Conservation (phyloP, 2,888 invertebrate species). For the Aricia artaxerxes region DNA sequence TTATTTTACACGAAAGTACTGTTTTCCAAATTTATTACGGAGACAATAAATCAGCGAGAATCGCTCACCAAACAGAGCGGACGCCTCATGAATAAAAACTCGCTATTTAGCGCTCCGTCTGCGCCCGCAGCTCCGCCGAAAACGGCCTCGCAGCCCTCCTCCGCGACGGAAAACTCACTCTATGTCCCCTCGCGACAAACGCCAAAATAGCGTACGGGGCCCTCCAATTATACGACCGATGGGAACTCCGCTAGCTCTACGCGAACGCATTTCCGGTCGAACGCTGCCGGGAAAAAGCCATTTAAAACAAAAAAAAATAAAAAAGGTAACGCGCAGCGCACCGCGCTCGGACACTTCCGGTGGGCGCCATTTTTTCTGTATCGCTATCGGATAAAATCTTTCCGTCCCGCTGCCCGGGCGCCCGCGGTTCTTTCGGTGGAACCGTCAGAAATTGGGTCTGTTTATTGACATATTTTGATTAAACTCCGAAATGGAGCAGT, state of each 20-base stretch:
- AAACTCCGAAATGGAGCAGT: slow-evolving; percentile 60
- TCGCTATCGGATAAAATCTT: slow-evolving; percentile 81
- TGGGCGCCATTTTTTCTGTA: slow-evolving; percentile 81
- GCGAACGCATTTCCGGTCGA: slow-evolving; percentile 80
- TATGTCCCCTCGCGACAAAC: slow-evolving; percentile 54
- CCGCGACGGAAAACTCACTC: slow-evolving; percentile 53
- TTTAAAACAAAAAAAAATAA: slow-evolving; percentile 78
- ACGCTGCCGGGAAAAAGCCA: slow-evolving; percentile 79
- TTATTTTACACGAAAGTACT: slow-evolving; percentile 27
- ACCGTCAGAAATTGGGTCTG: slow-evolving; percentile 21
- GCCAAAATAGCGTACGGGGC: slow-evolving; percentile 61
- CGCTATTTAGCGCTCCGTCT: slow-evolving; percentile 75
- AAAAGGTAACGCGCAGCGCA: slow-evolving; percentile 78
- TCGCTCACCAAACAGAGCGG: slow-evolving; percentile 76
- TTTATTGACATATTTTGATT: slow-evolving; percentile 41
- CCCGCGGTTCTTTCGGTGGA: slow-evolving; percentile 62
- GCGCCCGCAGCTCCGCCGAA: slow-evolving; percentile 58
- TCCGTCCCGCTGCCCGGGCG: slow-evolving; percentile 78
- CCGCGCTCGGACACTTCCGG: slow-evolving; percentile 80
- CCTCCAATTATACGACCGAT: slow-evolving; percentile 62
- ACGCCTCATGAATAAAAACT: slow-evolving; percentile 80
- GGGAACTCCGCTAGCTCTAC: slow-evolving; percentile 68
- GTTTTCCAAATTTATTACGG: slow-evolving; percentile 71
- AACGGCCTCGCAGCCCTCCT: slow-evolving; percentile 49
- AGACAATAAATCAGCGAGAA: slow-evolving; percentile 74